Evolutionary conservation across 2,113 vertebrate genomes (phyloP), one percentile per base, ranked within the genome.

Genomic region (Henicopernis longicauda): DNA sequence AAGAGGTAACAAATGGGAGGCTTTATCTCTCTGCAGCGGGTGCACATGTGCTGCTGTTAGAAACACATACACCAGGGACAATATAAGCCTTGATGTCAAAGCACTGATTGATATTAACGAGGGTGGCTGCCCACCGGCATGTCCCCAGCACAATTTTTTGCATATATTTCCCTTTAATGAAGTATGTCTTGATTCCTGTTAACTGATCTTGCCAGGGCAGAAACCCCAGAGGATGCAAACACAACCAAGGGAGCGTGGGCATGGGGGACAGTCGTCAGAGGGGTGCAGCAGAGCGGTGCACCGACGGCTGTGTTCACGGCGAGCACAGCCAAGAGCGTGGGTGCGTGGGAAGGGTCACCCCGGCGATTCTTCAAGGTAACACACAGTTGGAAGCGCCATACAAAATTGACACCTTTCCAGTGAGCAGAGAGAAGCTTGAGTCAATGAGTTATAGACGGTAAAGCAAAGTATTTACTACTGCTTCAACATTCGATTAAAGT

Each of bases 271-370:
- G 54, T 36, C 6, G 3, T 29, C 32, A 6, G 13, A 13, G 32
- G 32, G 18, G 14, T n/a, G 40, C 34, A 10, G 27, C 27, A 3
- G 42, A 16, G 49, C 3, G 1, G 11, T 1, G 22, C 8, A 4
- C 27, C 4, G 3, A 3, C 2, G 19, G 45, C 19, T 9, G 25
- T 3, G 16, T 5, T 13, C 21, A 16, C 2, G 19, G 29, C 9
- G 3, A 42, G 47, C 25, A 9, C 11, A 14, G 45, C 55, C 11
- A 10, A 19, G 40, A 19, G 15, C 8, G 10, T 19, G 47, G 19
- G 22, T 9, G 16, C 4, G 3, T 5, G 38, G 15, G 34, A 11
- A 54, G 40, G 59, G 49, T 6, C 57, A 65, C 63, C 70, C 50
- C 34, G 38, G 52, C 3, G 16, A 44, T 44, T 82, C 49, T 66